A percentile compares a stretch with the other conserved stretches of the same genome.
Conservation (phyloP, 2,113 vertebrate genomes). For the Pseudorhombus dupliciocellatus region DNA sequence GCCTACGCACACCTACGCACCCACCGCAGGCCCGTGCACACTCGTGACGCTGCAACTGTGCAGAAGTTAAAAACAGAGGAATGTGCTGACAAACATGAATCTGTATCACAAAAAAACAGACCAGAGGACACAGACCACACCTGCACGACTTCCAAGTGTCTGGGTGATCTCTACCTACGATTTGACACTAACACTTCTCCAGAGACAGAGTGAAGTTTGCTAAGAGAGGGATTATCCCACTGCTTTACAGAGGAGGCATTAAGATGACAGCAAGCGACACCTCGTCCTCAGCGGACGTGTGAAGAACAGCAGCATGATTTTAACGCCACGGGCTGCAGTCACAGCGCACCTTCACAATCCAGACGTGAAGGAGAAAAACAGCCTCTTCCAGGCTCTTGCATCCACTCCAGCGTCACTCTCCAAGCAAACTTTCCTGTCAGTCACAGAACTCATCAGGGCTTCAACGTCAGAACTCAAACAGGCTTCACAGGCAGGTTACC, state of each 20-base stretch:
- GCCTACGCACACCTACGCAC: conserved; percentile 40
- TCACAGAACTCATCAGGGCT: conserved; percentile 7
- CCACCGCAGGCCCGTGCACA: conserved; percentile 32
- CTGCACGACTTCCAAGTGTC: background rate
- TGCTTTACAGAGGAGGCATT: conserved; percentile 28
- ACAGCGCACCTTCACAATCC: conserved; percentile 32
- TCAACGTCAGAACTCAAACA: conserved; percentile 1
- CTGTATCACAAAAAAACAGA: background rate
- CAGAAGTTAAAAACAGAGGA: conserved; percentile 12
- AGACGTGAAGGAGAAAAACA: conserved; percentile 21
- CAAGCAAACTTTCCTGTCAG: background rate
- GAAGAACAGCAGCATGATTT: conserved; percentile 27
- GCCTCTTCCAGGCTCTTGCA: conserved; percentile 49
- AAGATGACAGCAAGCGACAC: conserved; percentile 28
- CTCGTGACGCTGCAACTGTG: conserved; percentile 26
- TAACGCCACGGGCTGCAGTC: conserved; percentile 11
- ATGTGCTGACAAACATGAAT: background rate
- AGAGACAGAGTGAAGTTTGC: conserved; percentile 28
- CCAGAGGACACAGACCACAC: background rate
- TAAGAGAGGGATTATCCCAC: conserved; percentile 23
- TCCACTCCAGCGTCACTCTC: conserved; percentile 20
- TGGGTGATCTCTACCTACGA: background rate
- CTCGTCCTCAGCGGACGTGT: conserved; percentile 12
- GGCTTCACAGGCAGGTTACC: conserved; percentile 6
- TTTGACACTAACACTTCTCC: conserved; percentile 12